A percentile compares a stretch with the other conserved stretches of the same genome.
phyloP scores from a whole-genome alignment of 2,797 vertebrate genomes.

The Graptemys geographica region DNA sequence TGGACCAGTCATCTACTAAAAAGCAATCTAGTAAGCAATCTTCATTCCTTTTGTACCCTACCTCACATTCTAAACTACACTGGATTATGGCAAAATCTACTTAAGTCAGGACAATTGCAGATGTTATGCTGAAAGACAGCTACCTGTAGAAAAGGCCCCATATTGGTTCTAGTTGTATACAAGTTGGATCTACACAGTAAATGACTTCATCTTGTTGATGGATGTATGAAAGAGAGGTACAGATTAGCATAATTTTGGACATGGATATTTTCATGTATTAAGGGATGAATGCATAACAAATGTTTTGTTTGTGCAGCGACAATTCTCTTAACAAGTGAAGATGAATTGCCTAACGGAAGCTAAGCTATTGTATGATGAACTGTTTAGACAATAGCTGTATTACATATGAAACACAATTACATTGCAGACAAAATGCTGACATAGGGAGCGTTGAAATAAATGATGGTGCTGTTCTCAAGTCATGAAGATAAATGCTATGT shows the following conservation, averaged over 20 bases:
- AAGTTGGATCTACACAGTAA: not conserved
- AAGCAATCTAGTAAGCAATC: conserved; percentile 14
- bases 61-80: not conserved
- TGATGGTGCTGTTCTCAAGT: not conserved
- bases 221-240: not conserved
- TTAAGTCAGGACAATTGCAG: not conserved
- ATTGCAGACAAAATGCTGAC: not conserved
- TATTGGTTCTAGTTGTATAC: not conserved
- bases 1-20: conserved; percentile 38
- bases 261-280: accelerated
- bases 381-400: not conserved
- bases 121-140: not conserved
- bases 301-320: not conserved
- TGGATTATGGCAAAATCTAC: not conserved
- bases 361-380: not conserved
- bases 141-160: not conserved
- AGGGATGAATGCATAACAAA: not conserved
- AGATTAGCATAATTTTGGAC: not conserved
- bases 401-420: not conserved
- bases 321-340: not conserved
- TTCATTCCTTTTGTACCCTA: not conserved
- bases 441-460: conserved; percentile 5
- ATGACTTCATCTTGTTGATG: not conserved
- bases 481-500: not conserved
- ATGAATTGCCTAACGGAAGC: not conserved